Evolutionary conservation across 2,113 vertebrate genomes (phyloP).

Genomic region (Drymodes brunneopygia): DNA sequence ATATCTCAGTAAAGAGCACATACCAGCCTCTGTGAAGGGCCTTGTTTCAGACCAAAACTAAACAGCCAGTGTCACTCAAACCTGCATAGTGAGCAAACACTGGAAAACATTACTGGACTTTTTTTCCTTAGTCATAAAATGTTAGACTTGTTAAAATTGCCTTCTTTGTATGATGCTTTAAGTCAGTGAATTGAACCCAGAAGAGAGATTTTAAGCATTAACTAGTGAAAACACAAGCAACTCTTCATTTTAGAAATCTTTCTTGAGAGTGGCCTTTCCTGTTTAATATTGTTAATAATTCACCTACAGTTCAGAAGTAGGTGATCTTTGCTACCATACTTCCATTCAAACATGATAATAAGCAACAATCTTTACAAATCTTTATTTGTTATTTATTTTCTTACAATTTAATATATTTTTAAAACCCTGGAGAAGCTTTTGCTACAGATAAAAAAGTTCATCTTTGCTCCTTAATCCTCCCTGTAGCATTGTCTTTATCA

Average conservation of each 20-base stretch:
- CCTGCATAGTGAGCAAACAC: not conserved
- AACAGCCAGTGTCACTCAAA: not conserved
- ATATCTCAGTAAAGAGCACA: not conserved
- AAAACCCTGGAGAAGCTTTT: not conserved
- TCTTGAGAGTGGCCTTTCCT: not conserved
- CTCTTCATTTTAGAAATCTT: not conserved
- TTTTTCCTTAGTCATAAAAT: not conserved
- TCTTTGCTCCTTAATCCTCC: not conserved
- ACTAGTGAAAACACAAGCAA: not conserved
- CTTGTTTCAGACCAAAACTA: not conserved
- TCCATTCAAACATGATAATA: not conserved
- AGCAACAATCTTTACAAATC: not conserved
- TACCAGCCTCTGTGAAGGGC: not conserved
- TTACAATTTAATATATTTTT: not conserved
- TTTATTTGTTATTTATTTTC: not conserved
- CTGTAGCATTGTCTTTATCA: not conserved
- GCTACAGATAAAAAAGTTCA: not conserved
- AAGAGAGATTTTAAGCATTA: not conserved
- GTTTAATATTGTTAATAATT: not conserved
- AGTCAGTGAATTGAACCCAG: not conserved
- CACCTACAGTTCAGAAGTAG: not conserved
- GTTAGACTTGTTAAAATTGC: not conserved
- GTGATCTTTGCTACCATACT: not conserved
- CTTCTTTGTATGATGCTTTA: not conserved
- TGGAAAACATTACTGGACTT: not conserved